Evolutionary conservation across 2,797 vertebrate species (phyloP).

Genomic region (Sus cebifrons): DNA sequence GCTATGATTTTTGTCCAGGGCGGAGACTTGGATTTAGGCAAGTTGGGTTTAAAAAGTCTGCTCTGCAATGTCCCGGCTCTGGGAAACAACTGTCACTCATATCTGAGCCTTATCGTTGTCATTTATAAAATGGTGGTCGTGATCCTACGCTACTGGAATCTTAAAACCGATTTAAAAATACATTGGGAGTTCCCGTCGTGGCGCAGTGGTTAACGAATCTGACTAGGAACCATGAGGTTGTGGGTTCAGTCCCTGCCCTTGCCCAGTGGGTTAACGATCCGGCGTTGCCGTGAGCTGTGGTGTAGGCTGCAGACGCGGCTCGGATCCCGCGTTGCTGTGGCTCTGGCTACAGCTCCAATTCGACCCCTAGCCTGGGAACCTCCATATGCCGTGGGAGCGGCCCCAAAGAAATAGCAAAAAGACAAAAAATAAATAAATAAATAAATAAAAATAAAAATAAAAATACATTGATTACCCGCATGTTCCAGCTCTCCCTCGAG

Average conservation of each 20-base stretch:
- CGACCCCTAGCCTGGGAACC: no score
- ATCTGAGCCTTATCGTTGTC: not conserved
- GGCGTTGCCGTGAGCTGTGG: no score
- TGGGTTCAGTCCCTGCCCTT: no score
- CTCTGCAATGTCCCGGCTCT: not conserved
- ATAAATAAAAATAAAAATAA: constrained; percentile 9
- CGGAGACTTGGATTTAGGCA: not conserved
- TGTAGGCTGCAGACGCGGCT: no score
- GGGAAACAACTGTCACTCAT: not conserved
- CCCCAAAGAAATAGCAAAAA: no score
- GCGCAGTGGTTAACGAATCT: no score
- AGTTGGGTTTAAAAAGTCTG: not conserved
- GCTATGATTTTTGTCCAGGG: not conserved
- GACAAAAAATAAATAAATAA: not conserved
- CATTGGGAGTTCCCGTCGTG: no score
- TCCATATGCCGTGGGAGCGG: no score
- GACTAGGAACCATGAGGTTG: no score
- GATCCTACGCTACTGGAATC: not conserved
- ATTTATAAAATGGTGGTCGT: not conserved
- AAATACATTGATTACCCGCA: not conserved
- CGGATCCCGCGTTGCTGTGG: no score
- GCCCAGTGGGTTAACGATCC: no score
- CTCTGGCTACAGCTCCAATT: no score
- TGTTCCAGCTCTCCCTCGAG: not conserved
- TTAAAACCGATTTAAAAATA: constrained; percentile 43